Evolutionary conservation across 23 tunicate species (phyloP).

Genomic region (Styela clava): DNA sequence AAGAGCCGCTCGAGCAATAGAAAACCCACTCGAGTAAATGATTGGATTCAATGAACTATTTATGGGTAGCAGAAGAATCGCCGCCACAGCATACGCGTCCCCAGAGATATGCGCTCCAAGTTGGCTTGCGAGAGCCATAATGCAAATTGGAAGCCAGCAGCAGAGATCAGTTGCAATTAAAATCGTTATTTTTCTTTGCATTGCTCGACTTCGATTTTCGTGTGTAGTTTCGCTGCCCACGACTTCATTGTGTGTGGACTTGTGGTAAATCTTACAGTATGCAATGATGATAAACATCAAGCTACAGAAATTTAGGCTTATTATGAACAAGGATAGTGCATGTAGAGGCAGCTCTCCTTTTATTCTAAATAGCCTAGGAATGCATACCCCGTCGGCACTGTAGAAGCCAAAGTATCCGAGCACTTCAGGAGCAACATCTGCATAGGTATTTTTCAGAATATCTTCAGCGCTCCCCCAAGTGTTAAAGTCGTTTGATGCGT

Average conservation of each 20-base stretch:
- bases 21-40: slow-evolving; percentile 27
- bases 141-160: slow-evolving; percentile 45
- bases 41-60: slow-evolving; percentile 36
- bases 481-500: not conserved
- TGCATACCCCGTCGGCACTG: slow-evolving; percentile 40
- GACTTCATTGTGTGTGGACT: not conserved
- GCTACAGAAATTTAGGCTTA: slow-evolving; percentile 8
- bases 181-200: slow-evolving; percentile 34
- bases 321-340: not conserved
- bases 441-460: not conserved
- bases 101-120: slow-evolving; percentile 1
- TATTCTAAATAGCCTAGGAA: slow-evolving; percentile 20
- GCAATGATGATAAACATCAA: slow-evolving; percentile 1
- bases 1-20: not conserved
- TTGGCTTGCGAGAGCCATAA: slow-evolving; percentile 19
- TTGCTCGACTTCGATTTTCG: not conserved
- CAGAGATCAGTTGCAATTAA: slow-evolving; percentile 38
- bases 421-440: slow-evolving; percentile 21
- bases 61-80: slow-evolving; percentile 35
- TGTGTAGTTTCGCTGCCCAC: not conserved
- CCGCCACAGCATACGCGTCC: slow-evolving; percentile 30
- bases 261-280: not conserved
- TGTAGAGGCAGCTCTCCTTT: not conserved
- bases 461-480: slow-evolving; percentile 6
- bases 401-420: slow-evolving; percentile 35